These are phyloP conservation scores for Halcyon leucocephala DNA, from an alignment of 2,797 vertebrate genomes.

Conservation along the genomic window DNA sequence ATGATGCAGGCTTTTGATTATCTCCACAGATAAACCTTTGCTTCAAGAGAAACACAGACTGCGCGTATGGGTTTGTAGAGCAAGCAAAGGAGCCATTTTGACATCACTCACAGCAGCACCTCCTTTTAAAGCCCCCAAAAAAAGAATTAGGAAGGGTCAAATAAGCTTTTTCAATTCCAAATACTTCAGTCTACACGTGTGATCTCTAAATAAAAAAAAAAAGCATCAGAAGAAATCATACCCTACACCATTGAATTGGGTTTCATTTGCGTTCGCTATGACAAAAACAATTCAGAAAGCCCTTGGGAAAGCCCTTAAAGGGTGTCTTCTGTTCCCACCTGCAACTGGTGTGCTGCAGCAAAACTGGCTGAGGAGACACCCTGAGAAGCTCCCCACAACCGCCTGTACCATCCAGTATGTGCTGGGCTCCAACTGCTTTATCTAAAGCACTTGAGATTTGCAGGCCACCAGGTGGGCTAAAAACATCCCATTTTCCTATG, in stretches of 20 bases:
- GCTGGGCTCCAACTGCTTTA: background rate
- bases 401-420: rapidly evolving
- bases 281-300: background rate
- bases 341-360: background rate
- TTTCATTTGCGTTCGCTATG: background rate
- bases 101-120: background rate
- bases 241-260: rapidly evolving
- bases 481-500: rapidly evolving
- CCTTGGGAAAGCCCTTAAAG: background rate
- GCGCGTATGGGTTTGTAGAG: background rate
- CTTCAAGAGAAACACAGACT: conserved; percentile 26
- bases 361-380: background rate
- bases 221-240: background rate
- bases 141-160: background rate
- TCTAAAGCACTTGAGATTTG: background rate
- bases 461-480: background rate
- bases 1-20: conserved; percentile 57
- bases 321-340: background rate
- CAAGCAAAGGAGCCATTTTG: background rate
- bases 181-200: background rate
- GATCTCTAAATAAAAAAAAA: background rate
- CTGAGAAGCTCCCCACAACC: rapidly evolving
- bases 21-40: conserved; percentile 23
- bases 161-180: background rate
- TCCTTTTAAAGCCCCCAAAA: background rate